Conservation (phyloP, 2,797 vertebrate genomes). For the Cossypha caffra region DNA sequence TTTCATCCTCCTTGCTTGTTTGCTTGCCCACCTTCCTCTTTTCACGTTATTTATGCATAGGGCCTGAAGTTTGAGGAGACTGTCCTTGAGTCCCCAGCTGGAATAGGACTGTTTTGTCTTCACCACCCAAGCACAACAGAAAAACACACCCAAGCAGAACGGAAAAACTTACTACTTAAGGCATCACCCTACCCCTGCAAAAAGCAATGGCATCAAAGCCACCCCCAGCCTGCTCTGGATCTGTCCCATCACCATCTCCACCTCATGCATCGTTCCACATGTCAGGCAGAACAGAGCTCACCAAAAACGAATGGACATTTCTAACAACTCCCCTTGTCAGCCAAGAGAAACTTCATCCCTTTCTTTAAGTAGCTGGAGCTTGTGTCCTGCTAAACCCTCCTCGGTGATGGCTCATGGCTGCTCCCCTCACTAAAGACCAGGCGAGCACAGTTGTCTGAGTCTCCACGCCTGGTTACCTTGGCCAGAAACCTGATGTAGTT, state of each 20-base stretch:
- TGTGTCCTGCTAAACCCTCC: background rate
- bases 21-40: no score
- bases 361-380: background rate
- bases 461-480: background rate
- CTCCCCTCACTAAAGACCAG: background rate
- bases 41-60: no score
- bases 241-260: rapidly evolving
- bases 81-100: no score
- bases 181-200: background rate
- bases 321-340: background rate
- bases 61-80: no score
- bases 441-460: rapidly evolving
- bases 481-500: background rate
- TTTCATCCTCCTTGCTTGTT: no score
- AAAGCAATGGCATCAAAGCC: rapidly evolving
- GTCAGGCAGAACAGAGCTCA: background rate
- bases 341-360: background rate
- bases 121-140: no score
- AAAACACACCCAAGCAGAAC: no score
- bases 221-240: background rate
- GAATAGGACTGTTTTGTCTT: no score
- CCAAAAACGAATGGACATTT: background rate
- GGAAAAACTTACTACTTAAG: no score
- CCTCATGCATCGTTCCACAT: rapidly evolving
- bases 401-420: background rate